Base-by-base conservation (phyloP, 2,113 vertebrate genomes). In the Mobula hypostoma region DNA sequence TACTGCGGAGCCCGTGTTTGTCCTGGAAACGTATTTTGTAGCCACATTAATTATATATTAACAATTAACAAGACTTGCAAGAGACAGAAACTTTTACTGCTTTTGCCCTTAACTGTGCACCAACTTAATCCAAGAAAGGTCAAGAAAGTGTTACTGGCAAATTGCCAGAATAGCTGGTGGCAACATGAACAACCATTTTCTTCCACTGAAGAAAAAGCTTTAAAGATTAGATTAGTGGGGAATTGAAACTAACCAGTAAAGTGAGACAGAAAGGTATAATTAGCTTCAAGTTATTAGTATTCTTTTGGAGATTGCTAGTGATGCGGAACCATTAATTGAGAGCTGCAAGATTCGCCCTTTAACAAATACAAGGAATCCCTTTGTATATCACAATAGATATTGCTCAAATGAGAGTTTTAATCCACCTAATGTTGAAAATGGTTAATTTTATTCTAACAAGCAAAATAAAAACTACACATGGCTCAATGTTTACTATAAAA, bases 181-280 rank as follows among this genome's bases (percentile, higher is more conserved):
- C 68, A 24, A 74, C n/a, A 56, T 74, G 21, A 93, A 40, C 91
- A 74, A 74, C 74, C 11, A 93, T 93, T 72, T 40, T 92, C 91
- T 93, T 93, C 36, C 68, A 74, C 68, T 93, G 91, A 93, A 93
- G 66, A 56, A 24, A 74, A 93, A 74, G 68, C 66, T 93, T 72
- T 74, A 48, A 74, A 32, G 68, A 93, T 93, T 93, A 93, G 91
- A 93, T 74, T 93, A 93, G 36, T 93, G 36, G 70, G 66, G 70
- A 74, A 74, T 93, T 93, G 68, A 74, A 93, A 93, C 72, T 32
- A 93, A 93, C 66, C 90, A 70, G 48, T 68, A 93, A 56, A 48
- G 70, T 93, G 32, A 76, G 74, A 93, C 19, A 24, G 70, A 93
- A 93, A 93, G 68, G 36, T 56, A 93, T 93, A 93, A 93, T 93